Evolutionary conservation across 2,888 invertebrate genomes (phyloP).

Genomic region (Chloromyia formosa): DNA sequence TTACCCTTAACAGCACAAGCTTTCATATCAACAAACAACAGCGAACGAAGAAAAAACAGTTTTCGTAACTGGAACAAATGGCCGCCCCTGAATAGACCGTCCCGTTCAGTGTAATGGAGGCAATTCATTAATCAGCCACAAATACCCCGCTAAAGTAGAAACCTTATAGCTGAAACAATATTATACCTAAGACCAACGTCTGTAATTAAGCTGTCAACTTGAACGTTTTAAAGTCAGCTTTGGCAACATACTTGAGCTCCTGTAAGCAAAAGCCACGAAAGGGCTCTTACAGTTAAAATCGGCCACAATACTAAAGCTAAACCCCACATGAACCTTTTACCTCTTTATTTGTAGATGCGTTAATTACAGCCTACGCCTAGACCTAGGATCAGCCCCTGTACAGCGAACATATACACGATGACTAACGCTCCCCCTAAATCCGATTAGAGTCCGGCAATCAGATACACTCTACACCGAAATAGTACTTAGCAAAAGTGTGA

Average conservation of each 20-base stretch:
- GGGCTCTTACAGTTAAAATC: slow-evolving; percentile 33
- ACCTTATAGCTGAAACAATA: slow-evolving; percentile 5
- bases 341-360: slow-evolving; percentile 47
- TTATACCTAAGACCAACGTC: slow-evolving; percentile 25
- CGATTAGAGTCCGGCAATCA: slow-evolving; percentile 4
- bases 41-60: neutral
- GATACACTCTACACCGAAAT: slow-evolving; percentile 1
- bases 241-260: neutral
- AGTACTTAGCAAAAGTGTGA: neutral
- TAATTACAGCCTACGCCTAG: slow-evolving; percentile 44
- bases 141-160: slow-evolving; percentile 26
- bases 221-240: slow-evolving; percentile 42
- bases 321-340: slow-evolving; percentile 26
- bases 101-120: neutral
- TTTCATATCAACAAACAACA: slow-evolving; percentile 20
- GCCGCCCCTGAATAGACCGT: neutral
- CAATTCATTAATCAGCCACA: slow-evolving; percentile 42
- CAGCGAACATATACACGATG: neutral
- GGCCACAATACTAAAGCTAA: slow-evolving; percentile 37
- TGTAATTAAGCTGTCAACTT: slow-evolving; percentile 43
- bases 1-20: neutral
- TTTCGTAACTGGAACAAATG: slow-evolving; percentile 19
- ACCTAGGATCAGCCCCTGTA: neutral
- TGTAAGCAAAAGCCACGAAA: slow-evolving; percentile 33
- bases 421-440: slow-evolving; percentile 4